These are phyloP conservation scores for Prostheceraeus crozeri DNA, from an alignment of 2,888 invertebrate species.

Conservation along the genomic window DNA sequence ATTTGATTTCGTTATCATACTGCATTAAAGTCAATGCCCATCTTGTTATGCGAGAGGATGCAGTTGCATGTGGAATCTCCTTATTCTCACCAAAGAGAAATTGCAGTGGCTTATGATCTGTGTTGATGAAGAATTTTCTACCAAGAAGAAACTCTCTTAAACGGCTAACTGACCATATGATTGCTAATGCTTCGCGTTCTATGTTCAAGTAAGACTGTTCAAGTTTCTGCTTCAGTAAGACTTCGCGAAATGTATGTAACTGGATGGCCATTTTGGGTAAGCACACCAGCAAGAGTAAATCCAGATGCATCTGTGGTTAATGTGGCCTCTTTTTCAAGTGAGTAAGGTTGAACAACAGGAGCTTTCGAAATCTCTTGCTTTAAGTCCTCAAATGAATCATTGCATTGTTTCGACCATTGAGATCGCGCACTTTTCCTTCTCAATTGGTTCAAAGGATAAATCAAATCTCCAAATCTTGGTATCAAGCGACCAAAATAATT, in stretches of 20 bases:
- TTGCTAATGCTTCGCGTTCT: neutral
- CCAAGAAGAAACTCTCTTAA: slow-evolving; percentile 24
- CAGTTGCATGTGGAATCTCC: slow-evolving; percentile 20
- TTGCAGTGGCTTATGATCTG: slow-evolving; percentile 30
- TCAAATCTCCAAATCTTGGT: slow-evolving; percentile 32
- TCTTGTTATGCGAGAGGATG: slow-evolving; percentile 30
- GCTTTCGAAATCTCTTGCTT: slow-evolving; percentile 28
- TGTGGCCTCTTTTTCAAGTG: slow-evolving; percentile 31
- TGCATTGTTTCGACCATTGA: slow-evolving; percentile 32
- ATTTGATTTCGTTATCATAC: too few species aligned
- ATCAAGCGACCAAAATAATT: slow-evolving; percentile 36
- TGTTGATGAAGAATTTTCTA: neutral
- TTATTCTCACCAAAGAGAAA: slow-evolving; percentile 19
- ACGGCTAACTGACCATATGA: slow-evolving; percentile 12
- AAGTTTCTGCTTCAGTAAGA: slow-evolving; percentile 15
- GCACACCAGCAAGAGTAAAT: slow-evolving; percentile 14
- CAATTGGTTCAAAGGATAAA: slow-evolving; percentile 34
- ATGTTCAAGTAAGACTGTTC: slow-evolving; percentile 11
- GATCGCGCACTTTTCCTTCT: slow-evolving; percentile 26
- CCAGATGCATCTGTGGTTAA: slow-evolving; percentile 31
- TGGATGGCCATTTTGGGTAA: slow-evolving; percentile 30
- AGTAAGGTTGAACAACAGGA: slow-evolving; percentile 31
- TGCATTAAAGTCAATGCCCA: too few species aligned
- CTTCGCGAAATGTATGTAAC: slow-evolving; percentile 23
- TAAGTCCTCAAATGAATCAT: slow-evolving; percentile 30